These are phyloP conservation scores for Dunckerocampus dactyliophorus DNA, from an alignment of 2,113 vertebrate species.

Conservation along the genomic window DNA sequence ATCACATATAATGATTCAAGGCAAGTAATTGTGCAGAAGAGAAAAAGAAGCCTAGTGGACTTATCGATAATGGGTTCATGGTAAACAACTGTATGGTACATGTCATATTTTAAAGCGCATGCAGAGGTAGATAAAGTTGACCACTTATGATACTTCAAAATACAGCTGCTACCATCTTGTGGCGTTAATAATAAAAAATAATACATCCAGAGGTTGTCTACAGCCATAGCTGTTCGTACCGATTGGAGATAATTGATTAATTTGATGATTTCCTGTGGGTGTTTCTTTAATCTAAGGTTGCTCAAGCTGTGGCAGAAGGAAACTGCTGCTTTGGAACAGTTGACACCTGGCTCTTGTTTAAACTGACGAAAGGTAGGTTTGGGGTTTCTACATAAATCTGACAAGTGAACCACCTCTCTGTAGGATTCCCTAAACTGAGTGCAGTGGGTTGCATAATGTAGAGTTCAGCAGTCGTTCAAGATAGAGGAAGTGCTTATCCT, in stretches of 20 bases:
- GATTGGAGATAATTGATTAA: neutral
- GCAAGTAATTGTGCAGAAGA: too few relatives aligned
- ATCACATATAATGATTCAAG: too few relatives aligned
- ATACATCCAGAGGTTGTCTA: neutral
- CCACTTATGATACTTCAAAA: too few relatives aligned
- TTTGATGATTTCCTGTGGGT: neutral
- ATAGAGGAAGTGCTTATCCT: neutral
- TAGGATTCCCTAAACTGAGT: neutral
- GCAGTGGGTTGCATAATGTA: slow-evolving; percentile 5
- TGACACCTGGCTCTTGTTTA: slow-evolving; percentile 91
- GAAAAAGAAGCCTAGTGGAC: too few relatives aligned
- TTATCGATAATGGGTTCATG: too few relatives aligned
- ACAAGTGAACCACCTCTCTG: neutral
- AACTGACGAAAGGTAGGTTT: slow-evolving; percentile 84
- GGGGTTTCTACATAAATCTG: neutral
- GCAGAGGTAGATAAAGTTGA: too few relatives aligned
- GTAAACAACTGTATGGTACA: too few relatives aligned
- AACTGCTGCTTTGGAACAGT: slow-evolving; percentile 94
- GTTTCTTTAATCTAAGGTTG: slow-evolving; percentile 67
- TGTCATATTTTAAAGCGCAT: too few relatives aligned
- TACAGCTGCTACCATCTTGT: too few relatives aligned
- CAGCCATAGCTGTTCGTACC: neutral
- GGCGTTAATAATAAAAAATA: too few relatives aligned
- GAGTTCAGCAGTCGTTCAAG: slow-evolving; percentile 10
- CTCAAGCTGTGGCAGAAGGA: slow-evolving; percentile 75